Base-by-base conservation (phyloP, 2,888 invertebrate species). In the Athalia cordata region DNA sequence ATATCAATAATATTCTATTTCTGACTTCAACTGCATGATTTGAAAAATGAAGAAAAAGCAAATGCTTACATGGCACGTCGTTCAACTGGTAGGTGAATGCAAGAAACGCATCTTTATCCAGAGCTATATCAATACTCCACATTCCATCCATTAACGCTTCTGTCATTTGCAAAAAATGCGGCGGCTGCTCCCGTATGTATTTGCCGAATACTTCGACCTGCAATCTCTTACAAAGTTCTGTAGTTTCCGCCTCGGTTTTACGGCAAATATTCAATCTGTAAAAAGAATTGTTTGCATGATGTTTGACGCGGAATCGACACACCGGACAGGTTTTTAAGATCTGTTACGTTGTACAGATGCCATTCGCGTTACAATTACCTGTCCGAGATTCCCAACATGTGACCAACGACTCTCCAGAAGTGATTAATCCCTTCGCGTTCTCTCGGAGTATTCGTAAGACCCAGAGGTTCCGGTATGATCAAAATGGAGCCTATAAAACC, bases 371-470 rank as follows among this genome's bases (percentile, higher is more conserved):
- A 5, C 79, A 85, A 88, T 87, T 83, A 95, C 94, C 92, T 93
- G 83, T 97, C 96, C 80, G 95, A 93, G 76, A 97, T 93, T 0
- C 97, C 97, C 81, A 97, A 90, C 85, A 96, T 89, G 85, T 95
- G 92, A 0, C 96, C 97, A 50, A 97, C 91, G 1, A 95, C 94
- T 80, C 95, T 93, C 97, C 97, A 97, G 85, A 95, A 93, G 89
- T 97, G 96, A 52, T 95, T 91, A 79, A 95, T 95, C 0, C 93
- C 94, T 79, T 95, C 94, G 85, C 95, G 94, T 47, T 92, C 93
- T 0, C 91, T 89, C 3, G 90, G 91, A 1, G 92, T 89, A 82
- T 93, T 92, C 0, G 79, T 81, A 4, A 97, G 89, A 0, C 95
- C 95, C 68, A 96, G 91, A 72, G 91, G 87, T 70, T 93, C 91